These are phyloP conservation scores for Athene noctua DNA, from an alignment of 2,113 vertebrate species.

Conservation along the genomic window DNA sequence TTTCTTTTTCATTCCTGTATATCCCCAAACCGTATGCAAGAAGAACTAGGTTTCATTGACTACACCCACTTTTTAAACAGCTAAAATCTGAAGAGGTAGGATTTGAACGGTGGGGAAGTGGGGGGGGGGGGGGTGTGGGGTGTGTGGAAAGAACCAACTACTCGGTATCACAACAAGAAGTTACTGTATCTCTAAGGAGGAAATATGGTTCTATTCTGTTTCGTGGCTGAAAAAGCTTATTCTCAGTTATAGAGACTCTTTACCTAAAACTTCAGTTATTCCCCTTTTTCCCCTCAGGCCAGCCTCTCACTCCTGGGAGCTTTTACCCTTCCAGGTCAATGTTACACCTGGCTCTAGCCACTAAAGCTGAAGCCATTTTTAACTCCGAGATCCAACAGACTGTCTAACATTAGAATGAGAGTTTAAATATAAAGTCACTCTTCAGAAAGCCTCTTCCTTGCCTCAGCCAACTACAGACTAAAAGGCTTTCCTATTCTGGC, in stretches of 20 bases:
- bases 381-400: conserved; percentile 54
- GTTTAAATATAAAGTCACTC: conserved; percentile 69
- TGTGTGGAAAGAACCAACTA: background rate
- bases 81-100: background rate
- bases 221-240: conserved; percentile 74
- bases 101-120: background rate
- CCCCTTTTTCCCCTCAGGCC: conserved; percentile 82
- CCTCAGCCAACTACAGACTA: conserved; percentile 19
- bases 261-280: conserved; percentile 85
- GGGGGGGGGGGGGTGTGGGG: too few relatives aligned
- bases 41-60: background rate
- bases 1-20: background rate
- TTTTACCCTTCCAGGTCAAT: conserved; percentile 99
- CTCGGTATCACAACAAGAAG: conserved; percentile 16
- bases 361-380: conserved; percentile 75
- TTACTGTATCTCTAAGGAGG: conserved; percentile 85
- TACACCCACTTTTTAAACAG: conserved; percentile 29
- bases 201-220: conserved; percentile 54
- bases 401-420: conserved; percentile 66
- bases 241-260: conserved; percentile 78
- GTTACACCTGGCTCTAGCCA: conserved; percentile 87
- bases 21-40: background rate
- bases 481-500: conserved; percentile 45
- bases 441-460: conserved; percentile 41
- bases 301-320: conserved; percentile 97